Conservation (phyloP, 2,113 vertebrate species). For the Sminthopsis crassicaudata region DNA sequence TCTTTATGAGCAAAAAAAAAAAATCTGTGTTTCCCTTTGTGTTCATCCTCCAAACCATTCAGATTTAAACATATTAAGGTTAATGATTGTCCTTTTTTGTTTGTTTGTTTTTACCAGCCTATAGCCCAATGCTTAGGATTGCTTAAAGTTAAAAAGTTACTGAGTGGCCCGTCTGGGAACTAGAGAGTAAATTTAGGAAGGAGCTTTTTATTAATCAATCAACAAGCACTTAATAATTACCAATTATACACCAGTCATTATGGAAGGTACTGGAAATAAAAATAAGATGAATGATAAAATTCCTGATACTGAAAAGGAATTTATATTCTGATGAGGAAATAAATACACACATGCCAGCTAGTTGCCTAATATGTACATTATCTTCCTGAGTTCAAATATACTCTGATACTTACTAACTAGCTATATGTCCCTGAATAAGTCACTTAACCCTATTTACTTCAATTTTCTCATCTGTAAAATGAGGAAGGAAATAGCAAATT, state of each 20-base stretch:
- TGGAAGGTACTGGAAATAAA: background rate
- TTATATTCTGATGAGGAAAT: background rate
- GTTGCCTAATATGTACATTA: background rate
- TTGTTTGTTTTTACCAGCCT: background rate
- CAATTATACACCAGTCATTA: background rate
- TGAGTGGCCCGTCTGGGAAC: background rate
- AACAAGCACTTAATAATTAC: background rate
- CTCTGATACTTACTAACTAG: background rate
- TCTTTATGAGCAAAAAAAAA: background rate
- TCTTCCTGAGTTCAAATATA: background rate
- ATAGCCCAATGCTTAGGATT: background rate
- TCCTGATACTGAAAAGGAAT: background rate
- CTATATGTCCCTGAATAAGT: background rate
- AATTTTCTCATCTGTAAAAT: background rate
- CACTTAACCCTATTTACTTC: background rate
- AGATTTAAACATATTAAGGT: background rate
- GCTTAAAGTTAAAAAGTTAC: background rate
- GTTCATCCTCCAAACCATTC: background rate
- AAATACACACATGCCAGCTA: background rate
- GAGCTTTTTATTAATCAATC: background rate
- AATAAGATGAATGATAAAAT: background rate
- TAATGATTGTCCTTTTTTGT: background rate
- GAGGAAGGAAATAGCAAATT: background rate
- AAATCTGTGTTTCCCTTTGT: background rate
- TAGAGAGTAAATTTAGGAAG: background rate